A percentile compares a stretch with the other conserved stretches of the same genome.
These are phyloP conservation scores for Ammodramus savannarum DNA, from an alignment of 2,113 vertebrate genomes.

Conservation along the genomic window DNA sequence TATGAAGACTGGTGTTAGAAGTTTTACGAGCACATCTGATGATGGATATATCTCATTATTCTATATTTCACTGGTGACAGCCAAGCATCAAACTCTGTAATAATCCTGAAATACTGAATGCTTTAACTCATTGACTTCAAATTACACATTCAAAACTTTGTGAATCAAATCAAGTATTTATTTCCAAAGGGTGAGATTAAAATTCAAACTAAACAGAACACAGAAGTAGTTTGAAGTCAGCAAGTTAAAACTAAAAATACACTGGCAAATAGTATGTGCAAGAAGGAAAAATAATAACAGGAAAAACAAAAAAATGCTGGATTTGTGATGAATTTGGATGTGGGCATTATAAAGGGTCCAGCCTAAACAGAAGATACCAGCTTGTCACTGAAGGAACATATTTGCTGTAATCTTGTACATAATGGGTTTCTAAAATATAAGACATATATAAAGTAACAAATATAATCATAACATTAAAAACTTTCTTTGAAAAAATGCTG, in stretches of 20 bases:
- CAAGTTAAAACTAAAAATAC: neutral
- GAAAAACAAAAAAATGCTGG: neutral
- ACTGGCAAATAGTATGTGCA: neutral
- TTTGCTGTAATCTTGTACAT: neutral
- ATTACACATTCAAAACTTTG: neutral
- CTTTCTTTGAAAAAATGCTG: neutral
- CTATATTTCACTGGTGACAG: neutral
- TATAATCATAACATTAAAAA: neutral
- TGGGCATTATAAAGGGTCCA: neutral
- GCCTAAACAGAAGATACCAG: neutral
- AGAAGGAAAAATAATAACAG: neutral
- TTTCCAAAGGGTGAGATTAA: neutral
- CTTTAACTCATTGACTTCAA: neutral
- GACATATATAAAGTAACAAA: neutral
- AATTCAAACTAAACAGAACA: neutral
- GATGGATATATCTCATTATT: neutral
- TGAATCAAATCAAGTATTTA: neutral
- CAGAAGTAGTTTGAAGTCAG: neutral
- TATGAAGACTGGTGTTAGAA: neutral
- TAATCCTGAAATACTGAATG: neutral
- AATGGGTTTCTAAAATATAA: neutral
- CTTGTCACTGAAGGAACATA: neutral
- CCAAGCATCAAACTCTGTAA: neutral
- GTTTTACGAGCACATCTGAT: neutral
- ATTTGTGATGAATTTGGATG: neutral